Base-by-base conservation (phyloP, 2,888 invertebrate genomes). In the Saturnia pavonia region DNA sequence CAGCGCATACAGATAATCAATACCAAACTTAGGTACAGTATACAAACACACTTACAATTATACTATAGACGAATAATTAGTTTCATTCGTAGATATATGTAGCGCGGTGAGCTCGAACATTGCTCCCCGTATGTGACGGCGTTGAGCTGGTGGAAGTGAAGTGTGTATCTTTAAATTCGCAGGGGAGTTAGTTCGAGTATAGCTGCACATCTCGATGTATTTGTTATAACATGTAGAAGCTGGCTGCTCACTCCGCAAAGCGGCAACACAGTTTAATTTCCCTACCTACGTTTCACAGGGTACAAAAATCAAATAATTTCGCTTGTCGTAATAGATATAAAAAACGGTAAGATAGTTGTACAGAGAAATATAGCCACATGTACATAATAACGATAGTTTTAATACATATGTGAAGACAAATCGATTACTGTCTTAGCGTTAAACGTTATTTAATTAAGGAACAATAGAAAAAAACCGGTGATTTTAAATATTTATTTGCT, bases 61-160 rank as follows among this genome's bases (percentile, higher is more conserved):
- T 88, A 93, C 91, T 92, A 92, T 94, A 94, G 94, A 90, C 90
- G 84, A 91, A 91, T 93, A 93, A 92, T 94, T 94, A 93, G 93
- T 93, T 93, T 90, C 88, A 93, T 93, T 92, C 91, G 93, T 94
- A 94, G 94, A 88, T 89, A 89, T 91, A 92, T 85, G 92, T 93
- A 94, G 93, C 83, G 88, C 87, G 90, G 82, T 72, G 72, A 73
- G 76, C 77, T 82, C 81, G 85, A 74, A 70, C 73, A 81, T 85
- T 82, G 87, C 76, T 81, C 69, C 74, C 77, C 51, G 42, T 57
- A 51, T 34, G 60, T 27, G 67, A 57, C 27, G 42, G 43, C 65
- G 0, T 19, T 48, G 42, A 69, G 54, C 54, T 68, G 65, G 27
- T 40, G 60, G 45, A 70, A 67, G 27, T 42, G 27, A 27, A 68